phyloP scores from a whole-genome alignment of 2,113 vertebrate genomes.

The Xiphophorus maculatus region DNA sequence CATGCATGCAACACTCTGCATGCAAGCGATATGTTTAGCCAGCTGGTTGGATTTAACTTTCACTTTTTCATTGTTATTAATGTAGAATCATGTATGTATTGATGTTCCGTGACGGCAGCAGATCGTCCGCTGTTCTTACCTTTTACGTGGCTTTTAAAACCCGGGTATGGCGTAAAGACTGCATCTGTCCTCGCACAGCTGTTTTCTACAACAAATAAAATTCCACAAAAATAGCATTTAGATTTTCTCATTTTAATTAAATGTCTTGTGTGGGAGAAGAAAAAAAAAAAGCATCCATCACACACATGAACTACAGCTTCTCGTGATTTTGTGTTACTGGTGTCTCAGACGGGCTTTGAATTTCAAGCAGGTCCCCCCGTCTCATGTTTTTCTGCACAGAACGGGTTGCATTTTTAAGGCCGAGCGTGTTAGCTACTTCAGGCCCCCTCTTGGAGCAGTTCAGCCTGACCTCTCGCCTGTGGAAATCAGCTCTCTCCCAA shows the following conservation, averaged over 20 bases:
- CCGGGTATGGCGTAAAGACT: slow-evolving; percentile 95
- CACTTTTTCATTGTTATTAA: too few species aligned
- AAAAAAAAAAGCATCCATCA: slow-evolving; percentile 2
- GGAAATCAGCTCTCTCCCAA: slow-evolving; percentile 83
- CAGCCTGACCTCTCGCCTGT: slow-evolving; percentile 77
- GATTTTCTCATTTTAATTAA: slow-evolving; percentile 27
- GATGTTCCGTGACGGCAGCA: neutral
- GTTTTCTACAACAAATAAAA: slow-evolving; percentile 84
- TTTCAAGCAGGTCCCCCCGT: slow-evolving; percentile 43
- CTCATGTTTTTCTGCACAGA: slow-evolving; percentile 60
- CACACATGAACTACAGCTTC: slow-evolving; percentile 25
- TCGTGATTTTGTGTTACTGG: slow-evolving; percentile 51
- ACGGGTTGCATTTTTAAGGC: slow-evolving; percentile 65
- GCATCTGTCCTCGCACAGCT: slow-evolving; percentile 99
- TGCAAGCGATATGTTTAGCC: neutral
- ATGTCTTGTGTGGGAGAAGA: neutral
- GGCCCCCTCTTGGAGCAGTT: slow-evolving; percentile 67
- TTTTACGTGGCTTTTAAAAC: slow-evolving; percentile 98
- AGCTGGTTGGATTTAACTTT: too few species aligned
- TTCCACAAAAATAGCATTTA: slow-evolving; percentile 16
- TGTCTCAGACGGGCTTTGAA: slow-evolving; percentile 49
- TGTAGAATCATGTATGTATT: neutral
- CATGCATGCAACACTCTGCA: neutral
- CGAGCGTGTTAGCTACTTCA: slow-evolving; percentile 74
- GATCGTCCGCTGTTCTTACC: slow-evolving; percentile 75